A percentile compares a stretch with the other conserved stretches of the same genome.
phyloP scores from a whole-genome alignment of 2,113 vertebrate species.

The Camarhynchus parvulus region DNA sequence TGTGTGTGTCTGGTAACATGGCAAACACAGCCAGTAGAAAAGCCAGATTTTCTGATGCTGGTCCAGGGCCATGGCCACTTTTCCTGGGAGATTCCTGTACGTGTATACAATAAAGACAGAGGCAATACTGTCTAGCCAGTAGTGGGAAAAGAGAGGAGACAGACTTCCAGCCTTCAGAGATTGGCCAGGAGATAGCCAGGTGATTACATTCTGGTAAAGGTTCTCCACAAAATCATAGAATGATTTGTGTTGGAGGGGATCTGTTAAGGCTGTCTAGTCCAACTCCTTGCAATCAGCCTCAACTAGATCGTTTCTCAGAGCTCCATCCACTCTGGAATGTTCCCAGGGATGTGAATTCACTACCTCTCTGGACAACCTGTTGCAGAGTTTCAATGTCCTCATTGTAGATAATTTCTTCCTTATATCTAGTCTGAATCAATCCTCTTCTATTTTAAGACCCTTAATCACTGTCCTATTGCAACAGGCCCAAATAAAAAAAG shows the following conservation, averaged over 20 bases:
- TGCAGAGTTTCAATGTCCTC: background rate
- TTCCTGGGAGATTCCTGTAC: background rate
- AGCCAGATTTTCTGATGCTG: background rate
- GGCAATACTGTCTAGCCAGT: background rate
- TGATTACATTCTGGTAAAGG: background rate
- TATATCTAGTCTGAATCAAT: background rate
- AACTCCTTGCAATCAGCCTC: background rate
- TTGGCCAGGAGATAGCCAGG: background rate
- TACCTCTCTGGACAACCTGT: background rate
- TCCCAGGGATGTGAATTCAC: background rate
- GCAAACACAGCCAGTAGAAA: background rate
- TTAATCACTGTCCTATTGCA: fast-evolving
- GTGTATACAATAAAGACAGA: background rate
- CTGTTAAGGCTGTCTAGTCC: background rate
- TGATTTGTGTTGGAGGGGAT: background rate
- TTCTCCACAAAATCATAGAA: background rate
- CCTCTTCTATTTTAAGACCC: background rate
- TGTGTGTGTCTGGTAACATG: fast-evolving
- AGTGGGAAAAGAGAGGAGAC: background rate
- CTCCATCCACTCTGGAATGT: background rate
- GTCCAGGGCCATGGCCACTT: background rate
- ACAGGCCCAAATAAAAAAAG: background rate
- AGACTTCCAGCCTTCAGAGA: background rate
- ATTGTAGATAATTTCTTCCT: background rate
- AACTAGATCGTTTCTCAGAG: background rate